A percentile compares a stretch with the other conserved stretches of the same genome.
These are phyloP conservation scores for Halichoerus grypus DNA, from an alignment of 2,113 vertebrate species.

Conservation along the genomic window DNA sequence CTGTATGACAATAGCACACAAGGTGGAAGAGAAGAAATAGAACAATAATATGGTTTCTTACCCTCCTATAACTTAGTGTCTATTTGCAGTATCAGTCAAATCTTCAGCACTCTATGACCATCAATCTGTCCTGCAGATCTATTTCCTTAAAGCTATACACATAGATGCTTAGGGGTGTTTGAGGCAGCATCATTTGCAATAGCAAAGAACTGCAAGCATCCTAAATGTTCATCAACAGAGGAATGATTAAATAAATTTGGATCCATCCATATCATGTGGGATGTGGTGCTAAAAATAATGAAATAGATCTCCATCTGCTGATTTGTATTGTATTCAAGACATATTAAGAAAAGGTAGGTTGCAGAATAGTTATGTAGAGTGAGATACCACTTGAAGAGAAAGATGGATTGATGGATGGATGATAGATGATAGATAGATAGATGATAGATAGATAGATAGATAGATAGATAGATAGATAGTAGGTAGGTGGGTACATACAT, in stretches of 20 bases:
- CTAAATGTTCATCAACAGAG: neutral
- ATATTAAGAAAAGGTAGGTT: neutral
- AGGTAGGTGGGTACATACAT: neutral
- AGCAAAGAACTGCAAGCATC: neutral
- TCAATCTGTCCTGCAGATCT: neutral
- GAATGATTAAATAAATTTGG: neutral
- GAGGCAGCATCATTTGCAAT: neutral
- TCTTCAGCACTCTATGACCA: neutral
- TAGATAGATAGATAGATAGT: neutral
- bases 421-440: neutral
- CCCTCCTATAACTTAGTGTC: neutral
- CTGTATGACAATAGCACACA: neutral
- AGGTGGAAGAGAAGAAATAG: neutral
- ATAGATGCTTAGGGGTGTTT: neutral
- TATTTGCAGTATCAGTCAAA: neutral
- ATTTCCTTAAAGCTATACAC: neutral
- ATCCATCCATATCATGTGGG: neutral
- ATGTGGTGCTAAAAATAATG: neutral
- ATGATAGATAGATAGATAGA: neutral
- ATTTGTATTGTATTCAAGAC: neutral
- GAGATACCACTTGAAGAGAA: neutral
- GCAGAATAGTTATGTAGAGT: neutral
- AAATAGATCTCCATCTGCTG: neutral
- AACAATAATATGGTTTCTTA: neutral
- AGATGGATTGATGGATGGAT: neutral